These are phyloP conservation scores for Zaprionus tsacasi DNA, from an alignment of 1,140 invertebrate species.

Conservation along the genomic window DNA sequence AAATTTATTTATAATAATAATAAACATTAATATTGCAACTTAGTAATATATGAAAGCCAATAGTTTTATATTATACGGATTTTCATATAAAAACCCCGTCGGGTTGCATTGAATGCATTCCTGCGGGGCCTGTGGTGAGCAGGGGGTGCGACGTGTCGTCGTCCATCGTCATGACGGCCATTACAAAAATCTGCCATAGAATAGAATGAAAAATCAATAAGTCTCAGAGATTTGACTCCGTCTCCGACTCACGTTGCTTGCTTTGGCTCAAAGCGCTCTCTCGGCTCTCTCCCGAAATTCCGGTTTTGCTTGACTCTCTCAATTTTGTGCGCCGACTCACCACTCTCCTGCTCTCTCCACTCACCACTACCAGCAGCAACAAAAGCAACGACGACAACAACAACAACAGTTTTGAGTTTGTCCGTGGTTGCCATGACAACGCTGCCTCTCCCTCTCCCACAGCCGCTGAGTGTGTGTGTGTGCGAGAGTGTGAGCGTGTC, in stretches of 20 bases:
- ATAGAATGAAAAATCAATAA: conserved; percentile 74
- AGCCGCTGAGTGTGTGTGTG: conserved; percentile 47
- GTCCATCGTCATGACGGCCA: conserved; percentile 40
- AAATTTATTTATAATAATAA: not conserved
- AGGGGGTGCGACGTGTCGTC: conserved; percentile 15
- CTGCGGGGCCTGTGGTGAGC: not conserved
- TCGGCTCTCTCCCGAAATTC: conserved; percentile 41
- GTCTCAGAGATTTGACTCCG: conserved; percentile 40
- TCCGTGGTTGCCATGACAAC: conserved; percentile 66
- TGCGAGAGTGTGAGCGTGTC: conserved; percentile 58
- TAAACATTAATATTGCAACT: not conserved
- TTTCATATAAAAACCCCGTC: not conserved
- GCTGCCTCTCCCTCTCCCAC: conserved; percentile 4
- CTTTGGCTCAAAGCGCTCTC: conserved; percentile 41
- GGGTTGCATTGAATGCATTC: conserved; percentile 55
- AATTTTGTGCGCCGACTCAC: conserved; percentile 70
- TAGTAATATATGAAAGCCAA: not conserved
- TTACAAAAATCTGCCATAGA: conserved; percentile 41
- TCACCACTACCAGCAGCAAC: conserved; percentile 19
- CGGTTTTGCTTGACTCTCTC: conserved; percentile 54
- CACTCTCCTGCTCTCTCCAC: conserved; percentile 35
- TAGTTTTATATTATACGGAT: not conserved
- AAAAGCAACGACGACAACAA: not conserved
- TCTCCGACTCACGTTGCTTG: not conserved
- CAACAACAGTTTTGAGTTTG: conserved; percentile 20